Evolutionary conservation across 2,888 invertebrate species (phyloP).

Genomic region (Stenotaenia linearis): DNA sequence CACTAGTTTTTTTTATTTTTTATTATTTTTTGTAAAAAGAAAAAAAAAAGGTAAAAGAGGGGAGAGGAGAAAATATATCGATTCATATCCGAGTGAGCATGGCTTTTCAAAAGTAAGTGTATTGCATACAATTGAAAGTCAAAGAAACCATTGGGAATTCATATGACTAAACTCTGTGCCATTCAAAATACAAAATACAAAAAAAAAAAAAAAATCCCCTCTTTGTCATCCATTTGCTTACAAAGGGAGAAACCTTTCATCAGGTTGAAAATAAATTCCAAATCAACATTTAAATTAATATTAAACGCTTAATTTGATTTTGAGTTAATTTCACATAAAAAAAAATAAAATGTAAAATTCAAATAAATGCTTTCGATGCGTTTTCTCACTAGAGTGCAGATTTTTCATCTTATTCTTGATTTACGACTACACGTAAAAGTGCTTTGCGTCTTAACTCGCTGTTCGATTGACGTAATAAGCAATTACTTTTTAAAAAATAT

Average conservation of each 20-base stretch:
- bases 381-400: neutral
- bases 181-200: neutral
- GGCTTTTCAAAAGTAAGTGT: constrained; percentile 16
- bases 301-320: neutral
- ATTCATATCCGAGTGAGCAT: constrained; percentile 12
- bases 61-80: neutral
- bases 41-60: neutral
- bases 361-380: neutral
- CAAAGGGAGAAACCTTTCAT: constrained; percentile 3
- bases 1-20: neutral
- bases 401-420: constrained; percentile 14
- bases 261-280: neutral
- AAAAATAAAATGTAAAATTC: neutral
- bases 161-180: constrained; percentile 18
- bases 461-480: neutral
- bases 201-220: neutral
- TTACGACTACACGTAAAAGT: constrained; percentile 20
- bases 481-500: neutral
- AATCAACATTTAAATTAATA: neutral
- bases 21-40: neutral
- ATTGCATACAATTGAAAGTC: constrained; percentile 24
- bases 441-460: neutral
- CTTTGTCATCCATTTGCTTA: neutral
- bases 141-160: constrained; percentile 26
- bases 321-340: too few species aligned